Base-by-base conservation (phyloP, 37 sponge, comb jelly and placozoan species). In the Haliclona indistincta region DNA sequence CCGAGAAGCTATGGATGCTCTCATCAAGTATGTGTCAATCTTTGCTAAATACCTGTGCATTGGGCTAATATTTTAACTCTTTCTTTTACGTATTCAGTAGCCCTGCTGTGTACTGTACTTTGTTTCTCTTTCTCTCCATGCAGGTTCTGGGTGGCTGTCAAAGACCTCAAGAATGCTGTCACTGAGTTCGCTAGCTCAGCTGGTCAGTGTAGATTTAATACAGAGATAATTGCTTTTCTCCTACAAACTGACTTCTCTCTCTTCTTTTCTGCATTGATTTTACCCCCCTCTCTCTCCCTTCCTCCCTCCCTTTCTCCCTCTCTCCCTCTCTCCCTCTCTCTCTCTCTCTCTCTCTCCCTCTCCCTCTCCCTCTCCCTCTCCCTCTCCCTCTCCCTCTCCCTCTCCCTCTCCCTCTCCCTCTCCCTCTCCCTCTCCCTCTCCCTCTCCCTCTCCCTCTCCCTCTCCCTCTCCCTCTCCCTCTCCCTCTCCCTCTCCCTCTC, bases 81-180 rank as follows among this genome's bases (percentile, higher is more conserved):
- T n/a, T n/a, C n/a, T n/a, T n/a, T n/a, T n/a, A n/a, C n/a, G n/a
- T n/a, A n/a, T n/a, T n/a, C n/a, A n/a, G n/a, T n/a, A n/a, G n/a
- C n/a, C n/a, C n/a, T n/a, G n/a, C n/a, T n/a, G n/a, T n/a, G n/a
- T n/a, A n/a, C n/a, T n/a, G n/a, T n/a, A n/a, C n/a, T n/a, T n/a
- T n/a, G n/a, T n/a, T n/a, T n/a, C n/a, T n/a, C n/a, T n/a, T n/a
- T n/a, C n/a, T n/a, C n/a, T n/a, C n/a, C n/a, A n/a, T n/a, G n/a
- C 56, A 84, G 85, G 56, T 86, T 86, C 56, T 86, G 86, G 86
- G 38, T 55, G 64, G 38, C 67, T 29, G 38, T 86, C 38, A 86
- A 74, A 69, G 86, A 86, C 29, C 63, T 86, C 19, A 78, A 58
- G 80, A 86, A 86, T 32, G 28, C 68, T 1, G 54, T 54, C 2